phyloP scores from a whole-genome alignment of 92 coral and sea anemone genomes.

The Blastomussa wellsi region DNA sequence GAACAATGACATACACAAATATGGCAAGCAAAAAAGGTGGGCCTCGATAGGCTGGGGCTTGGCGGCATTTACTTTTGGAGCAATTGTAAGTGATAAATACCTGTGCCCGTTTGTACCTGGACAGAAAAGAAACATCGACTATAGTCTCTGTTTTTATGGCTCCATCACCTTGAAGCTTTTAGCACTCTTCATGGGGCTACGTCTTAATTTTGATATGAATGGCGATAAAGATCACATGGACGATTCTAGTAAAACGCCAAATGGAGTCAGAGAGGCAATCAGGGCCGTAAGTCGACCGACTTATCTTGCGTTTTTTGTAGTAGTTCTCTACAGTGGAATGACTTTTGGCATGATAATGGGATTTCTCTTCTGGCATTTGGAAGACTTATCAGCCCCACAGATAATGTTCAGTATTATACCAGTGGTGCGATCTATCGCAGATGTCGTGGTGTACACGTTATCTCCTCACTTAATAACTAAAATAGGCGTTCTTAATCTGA shows the following conservation, averaged over 20 bases:
- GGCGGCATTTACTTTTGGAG: conserved; percentile 66
- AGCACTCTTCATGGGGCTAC: conserved; percentile 50
- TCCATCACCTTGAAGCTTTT: conserved; percentile 41
- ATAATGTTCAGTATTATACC: conserved; percentile 65
- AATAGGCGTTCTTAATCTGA: conserved; percentile 56
- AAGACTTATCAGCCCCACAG: conserved; percentile 64
- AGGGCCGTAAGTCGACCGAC: conserved; percentile 1
- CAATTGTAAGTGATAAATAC: conserved; percentile 45
- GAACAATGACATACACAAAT: conserved; percentile 59
- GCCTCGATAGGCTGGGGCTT: conserved; percentile 76
- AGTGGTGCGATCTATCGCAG: conserved; percentile 59
- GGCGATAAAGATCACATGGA: neutral
- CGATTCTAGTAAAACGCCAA: neutral
- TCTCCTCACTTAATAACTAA: conserved; percentile 57
- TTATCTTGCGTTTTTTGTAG: conserved; percentile 36
- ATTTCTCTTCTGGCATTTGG: conserved; percentile 68
- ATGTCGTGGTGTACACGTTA: conserved; percentile 60
- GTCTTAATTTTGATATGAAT: conserved; percentile 40
- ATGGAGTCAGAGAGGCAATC: conserved; percentile 22
- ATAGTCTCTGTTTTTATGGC: conserved; percentile 50
- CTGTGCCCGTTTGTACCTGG: conserved; percentile 40
- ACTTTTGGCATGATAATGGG: conserved; percentile 54
- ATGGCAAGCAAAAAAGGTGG: conserved; percentile 68
- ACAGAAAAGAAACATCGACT: conserved; percentile 41
- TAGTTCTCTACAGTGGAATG: conserved; percentile 56